These are phyloP conservation scores for Frieseomelitta varia DNA, from an alignment of 1,140 invertebrate species.

Conservation along the genomic window DNA sequence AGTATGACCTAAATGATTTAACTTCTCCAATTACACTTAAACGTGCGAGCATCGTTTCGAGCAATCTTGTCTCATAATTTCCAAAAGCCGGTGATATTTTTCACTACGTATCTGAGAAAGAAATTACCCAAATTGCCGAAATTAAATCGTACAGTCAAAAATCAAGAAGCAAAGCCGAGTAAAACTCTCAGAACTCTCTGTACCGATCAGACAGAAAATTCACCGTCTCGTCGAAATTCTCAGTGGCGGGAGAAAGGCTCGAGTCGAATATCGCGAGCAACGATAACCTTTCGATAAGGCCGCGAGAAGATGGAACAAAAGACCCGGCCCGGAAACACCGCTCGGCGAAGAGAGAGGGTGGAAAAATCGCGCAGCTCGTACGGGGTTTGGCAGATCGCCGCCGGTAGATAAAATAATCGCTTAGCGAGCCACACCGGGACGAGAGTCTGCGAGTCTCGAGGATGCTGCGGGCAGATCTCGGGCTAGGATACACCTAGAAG, in stretches of 20 bases:
- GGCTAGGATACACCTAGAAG: conserved; percentile 14
- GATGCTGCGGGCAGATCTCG: conserved; percentile 35
- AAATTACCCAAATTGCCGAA: too few relatives aligned
- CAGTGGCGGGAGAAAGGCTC: not conserved
- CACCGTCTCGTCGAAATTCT: not conserved
- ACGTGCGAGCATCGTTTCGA: too few relatives aligned
- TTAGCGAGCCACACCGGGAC: conserved; percentile 67
- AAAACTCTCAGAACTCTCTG: too few relatives aligned
- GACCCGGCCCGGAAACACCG: not conserved
- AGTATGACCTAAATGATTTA: too few relatives aligned
- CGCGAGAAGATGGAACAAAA: not conserved
- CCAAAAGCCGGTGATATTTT: too few relatives aligned
- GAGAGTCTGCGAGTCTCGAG: conserved; percentile 65
- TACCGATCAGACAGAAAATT: not conserved
- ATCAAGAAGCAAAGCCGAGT: too few relatives aligned
- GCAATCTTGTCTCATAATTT: too few relatives aligned
- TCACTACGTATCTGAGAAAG: too few relatives aligned
- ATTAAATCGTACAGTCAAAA: too few relatives aligned
- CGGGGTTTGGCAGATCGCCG: conserved; percentile 77
- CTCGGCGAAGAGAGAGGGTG: not conserved
- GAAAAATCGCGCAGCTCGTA: conserved; percentile 45
- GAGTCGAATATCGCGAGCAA: not conserved
- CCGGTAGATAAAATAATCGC: conserved; percentile 78
- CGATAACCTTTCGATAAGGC: conserved; percentile 40
- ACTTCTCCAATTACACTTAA: too few relatives aligned